Conservation (phyloP, 2,113 vertebrate species). For the Condylura cristata region DNA sequence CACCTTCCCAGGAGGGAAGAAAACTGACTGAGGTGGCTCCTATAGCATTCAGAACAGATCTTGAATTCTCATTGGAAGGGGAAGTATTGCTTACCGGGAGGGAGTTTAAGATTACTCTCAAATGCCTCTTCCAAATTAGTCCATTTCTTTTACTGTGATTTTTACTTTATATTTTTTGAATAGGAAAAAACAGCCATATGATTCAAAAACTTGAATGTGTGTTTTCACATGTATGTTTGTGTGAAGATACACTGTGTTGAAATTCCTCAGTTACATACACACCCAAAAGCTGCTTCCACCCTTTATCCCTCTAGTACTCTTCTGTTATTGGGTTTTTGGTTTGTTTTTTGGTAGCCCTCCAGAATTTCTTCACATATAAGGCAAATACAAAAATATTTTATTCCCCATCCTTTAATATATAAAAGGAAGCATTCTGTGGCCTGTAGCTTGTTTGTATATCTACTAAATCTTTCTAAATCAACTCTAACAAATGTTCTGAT, state of each 20-base stretch:
- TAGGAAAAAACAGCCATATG: neutral
- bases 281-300: neutral
- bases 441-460: neutral
- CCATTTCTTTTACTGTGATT: neutral
- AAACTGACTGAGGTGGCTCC: fast-evolving
- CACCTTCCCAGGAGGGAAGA: neutral
- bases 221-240: neutral
- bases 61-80: neutral
- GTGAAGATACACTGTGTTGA: neutral
- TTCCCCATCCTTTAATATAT: neutral
- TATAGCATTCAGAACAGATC: neutral
- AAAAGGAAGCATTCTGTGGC: neutral
- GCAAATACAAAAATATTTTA: neutral
- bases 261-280: neutral
- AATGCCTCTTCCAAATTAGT: neutral
- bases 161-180: neutral
- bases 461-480: neutral
- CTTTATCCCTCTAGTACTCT: neutral
- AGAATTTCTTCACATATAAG: neutral
- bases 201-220: neutral
- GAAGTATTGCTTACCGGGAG: neutral
- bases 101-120: neutral
- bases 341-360: neutral
- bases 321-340: neutral
- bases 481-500: neutral